Evolutionary conservation across 2,888 invertebrate genomes (phyloP).

Genomic region (Loripinus fragilis): DNA sequence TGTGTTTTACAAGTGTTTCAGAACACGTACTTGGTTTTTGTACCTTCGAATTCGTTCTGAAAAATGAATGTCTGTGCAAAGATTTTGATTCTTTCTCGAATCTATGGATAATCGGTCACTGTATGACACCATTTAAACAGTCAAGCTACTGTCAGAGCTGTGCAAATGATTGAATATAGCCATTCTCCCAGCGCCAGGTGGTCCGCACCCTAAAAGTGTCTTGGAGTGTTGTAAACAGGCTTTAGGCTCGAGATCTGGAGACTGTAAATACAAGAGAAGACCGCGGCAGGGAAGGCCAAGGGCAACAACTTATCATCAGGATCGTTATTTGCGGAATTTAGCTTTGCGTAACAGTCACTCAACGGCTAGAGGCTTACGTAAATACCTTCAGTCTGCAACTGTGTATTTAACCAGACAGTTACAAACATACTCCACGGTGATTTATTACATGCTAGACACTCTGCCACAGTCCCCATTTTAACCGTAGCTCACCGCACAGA

Average conservation of each 20-base stretch:
- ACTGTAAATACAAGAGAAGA: slow-evolving; percentile 22
- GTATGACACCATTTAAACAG: slow-evolving; percentile 7
- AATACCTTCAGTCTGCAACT: slow-evolving; percentile 14
- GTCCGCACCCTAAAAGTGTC: slow-evolving; percentile 1
- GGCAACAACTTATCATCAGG: too few relatives aligned
- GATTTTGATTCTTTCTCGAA: not conserved
- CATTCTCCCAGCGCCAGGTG: slow-evolving; percentile 7
- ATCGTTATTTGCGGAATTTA: not conserved
- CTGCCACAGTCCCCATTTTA: slow-evolving; percentile 2
- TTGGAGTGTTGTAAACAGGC: not conserved
- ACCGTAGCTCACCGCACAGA: too few relatives aligned
- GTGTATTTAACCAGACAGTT: not conserved
- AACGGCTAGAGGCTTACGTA: slow-evolving; percentile 8
- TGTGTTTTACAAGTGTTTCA: not conserved
- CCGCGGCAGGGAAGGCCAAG: slow-evolving; percentile 10
- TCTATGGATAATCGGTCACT: slow-evolving; percentile 4
- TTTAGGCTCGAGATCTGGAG: slow-evolving; percentile 14
- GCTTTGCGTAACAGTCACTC: slow-evolving; percentile 23
- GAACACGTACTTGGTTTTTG: too few relatives aligned
- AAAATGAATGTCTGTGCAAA: too few relatives aligned
- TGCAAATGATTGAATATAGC: slow-evolving; percentile 22
- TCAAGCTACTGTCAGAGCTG: not conserved
- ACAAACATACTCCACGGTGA: slow-evolving; percentile 13
- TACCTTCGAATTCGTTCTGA: too few relatives aligned
- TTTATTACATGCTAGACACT: slow-evolving; percentile 11